A percentile compares a stretch with the other conserved stretches of the same genome.
phyloP scores from a whole-genome alignment of 2,797 vertebrate genomes.

The Falco biarmicus region DNA sequence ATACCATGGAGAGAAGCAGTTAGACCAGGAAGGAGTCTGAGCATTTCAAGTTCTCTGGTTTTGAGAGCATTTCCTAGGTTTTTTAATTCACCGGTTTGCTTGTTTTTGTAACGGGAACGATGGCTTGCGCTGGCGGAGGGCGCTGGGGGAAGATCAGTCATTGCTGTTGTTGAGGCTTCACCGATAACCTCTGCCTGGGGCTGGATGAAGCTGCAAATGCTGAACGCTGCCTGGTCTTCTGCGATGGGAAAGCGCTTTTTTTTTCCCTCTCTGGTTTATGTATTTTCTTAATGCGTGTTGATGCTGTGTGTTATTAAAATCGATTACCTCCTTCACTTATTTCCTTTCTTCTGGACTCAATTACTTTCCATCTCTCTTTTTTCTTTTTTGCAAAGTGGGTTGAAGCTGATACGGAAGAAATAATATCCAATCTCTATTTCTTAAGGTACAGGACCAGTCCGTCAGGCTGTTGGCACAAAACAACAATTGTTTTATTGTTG shows the following conservation, averaged over 20 bases:
- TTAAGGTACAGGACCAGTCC: constrained; percentile 59
- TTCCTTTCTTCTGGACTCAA: constrained; percentile 63
- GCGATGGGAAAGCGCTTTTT: not conserved
- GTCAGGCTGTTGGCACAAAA: constrained; percentile 73
- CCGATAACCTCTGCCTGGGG: not conserved
- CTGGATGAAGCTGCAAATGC: not conserved
- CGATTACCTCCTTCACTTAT: constrained; percentile 55
- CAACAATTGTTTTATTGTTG: constrained; percentile 74
- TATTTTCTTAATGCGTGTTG: constrained; percentile 14
- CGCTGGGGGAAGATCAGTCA: not conserved
- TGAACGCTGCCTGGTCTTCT: not conserved
- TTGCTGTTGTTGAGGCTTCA: not conserved
- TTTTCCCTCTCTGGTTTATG: not conserved
- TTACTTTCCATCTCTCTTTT: constrained; percentile 16
- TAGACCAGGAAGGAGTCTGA: not conserved
- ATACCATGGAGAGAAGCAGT: not conserved
- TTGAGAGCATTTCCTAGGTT: not conserved
- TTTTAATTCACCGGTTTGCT: not conserved
- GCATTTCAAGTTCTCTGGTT: not conserved
- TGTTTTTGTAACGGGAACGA: not conserved
- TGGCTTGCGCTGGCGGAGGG: not conserved
- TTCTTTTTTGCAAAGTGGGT: not conserved
- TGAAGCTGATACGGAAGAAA: constrained; percentile 38
- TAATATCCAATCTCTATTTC: constrained; percentile 46
- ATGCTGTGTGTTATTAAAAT: constrained; percentile 57